Evolutionary conservation across 2,113 vertebrate genomes (phyloP), one percentile per base, ranked within the genome.

Genomic region (Spea bombifrons): DNA sequence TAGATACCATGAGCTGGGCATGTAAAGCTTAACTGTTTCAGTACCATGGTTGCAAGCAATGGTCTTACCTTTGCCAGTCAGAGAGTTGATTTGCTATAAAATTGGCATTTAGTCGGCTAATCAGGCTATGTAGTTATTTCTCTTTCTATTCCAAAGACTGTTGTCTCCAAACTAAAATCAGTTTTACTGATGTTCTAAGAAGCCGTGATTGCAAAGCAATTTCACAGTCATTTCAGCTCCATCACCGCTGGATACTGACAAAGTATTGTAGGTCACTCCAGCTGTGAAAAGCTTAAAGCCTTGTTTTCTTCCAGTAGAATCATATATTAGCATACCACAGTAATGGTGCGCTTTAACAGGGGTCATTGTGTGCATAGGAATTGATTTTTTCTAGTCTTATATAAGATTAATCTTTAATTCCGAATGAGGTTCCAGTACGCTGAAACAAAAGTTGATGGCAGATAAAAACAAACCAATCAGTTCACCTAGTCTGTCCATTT

Each of bases 191-290:
- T 64, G 45, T 70, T 70, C n/a, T 78, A 47, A 59, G 63, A 64
- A 71, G 68, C 59, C 5, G 63, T 53, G 68, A 78, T 71, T 64
- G 76, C 76, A 71, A 46, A 71, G 76, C 30, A 71, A 78, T 78
- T 55, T 78, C 76, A 65, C 76, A 78, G 76, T 63, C 68, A 71
- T 72, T 72, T 71, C 68, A 65, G 57, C 9, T 45, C 16, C 68
- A 16, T 44, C 76, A 71, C 47, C 45, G 76, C 76, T 71, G 76
- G 68, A 71, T 50, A 65, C 76, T 64, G 67, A 30, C 57, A 65
- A 12, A 9, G 55, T 48, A 71, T 71, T 72, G 68, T 66, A 78
- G 76, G 76, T 78, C 76, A 71, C 59, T 71, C 49, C 12, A 78
- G 68, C 76, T 52, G 57, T 71, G 70, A 78, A 74, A 48, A 47